Evolutionary conservation across 2,113 vertebrate genomes (phyloP).

Genomic region (Podiceps cristatus): DNA sequence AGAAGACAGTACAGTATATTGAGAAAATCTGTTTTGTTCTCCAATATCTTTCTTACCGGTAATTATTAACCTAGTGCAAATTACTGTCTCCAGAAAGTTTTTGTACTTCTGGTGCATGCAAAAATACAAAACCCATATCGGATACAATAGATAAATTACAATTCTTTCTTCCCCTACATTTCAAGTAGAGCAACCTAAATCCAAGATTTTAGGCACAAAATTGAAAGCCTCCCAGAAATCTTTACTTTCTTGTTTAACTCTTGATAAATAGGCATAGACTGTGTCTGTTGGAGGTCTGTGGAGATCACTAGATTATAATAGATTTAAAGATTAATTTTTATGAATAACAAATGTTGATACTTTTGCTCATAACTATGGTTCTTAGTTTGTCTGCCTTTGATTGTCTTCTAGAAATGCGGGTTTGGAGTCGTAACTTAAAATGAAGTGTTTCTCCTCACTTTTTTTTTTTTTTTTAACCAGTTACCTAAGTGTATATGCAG

Average conservation of each 20-base stretch:
- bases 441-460: not conserved
- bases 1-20: not conserved
- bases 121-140: not conserved
- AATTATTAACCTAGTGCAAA: not conserved
- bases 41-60: not conserved
- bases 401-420: not conserved
- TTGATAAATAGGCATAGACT: not conserved
- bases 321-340: not conserved
- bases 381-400: not conserved
- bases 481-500: not conserved
- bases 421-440: not conserved
- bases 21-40: not conserved
- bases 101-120: not conserved
- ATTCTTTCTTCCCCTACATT: not conserved
- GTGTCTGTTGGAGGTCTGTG: not conserved
- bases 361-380: not conserved
- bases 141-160: not conserved
- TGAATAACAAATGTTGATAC: not conserved
- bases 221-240: not conserved
- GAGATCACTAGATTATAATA: not conserved
- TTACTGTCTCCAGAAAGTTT: not conserved
- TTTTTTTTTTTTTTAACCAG: not conserved
- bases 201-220: not conserved
- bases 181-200: not conserved
- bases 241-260: not conserved